These are phyloP conservation scores for Orthonevra nobilis DNA, from an alignment of 2,888 invertebrate genomes.

Conservation along the genomic window DNA sequence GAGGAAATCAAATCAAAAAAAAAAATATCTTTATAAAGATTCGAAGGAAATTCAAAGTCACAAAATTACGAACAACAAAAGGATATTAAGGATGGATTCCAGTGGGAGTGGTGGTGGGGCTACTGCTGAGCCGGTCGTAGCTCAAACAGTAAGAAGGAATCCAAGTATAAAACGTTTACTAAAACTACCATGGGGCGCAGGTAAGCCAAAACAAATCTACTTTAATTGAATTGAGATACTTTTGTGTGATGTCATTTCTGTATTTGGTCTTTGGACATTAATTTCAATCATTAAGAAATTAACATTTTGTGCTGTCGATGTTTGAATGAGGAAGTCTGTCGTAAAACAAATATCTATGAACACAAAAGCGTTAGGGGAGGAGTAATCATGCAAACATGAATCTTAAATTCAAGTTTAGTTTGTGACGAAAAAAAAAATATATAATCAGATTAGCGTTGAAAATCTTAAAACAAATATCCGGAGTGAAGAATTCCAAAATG, in stretches of 20 bases:
- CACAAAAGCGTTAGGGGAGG: too few species aligned
- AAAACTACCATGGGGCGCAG: conserved; percentile 78
- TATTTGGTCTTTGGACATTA: conserved; percentile 28
- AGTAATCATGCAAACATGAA: too few species aligned
- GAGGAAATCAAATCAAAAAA: neutral
- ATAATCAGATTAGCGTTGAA: conserved; percentile 29
- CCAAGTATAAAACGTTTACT: conserved; percentile 78
- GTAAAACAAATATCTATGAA: too few species aligned
- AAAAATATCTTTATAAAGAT: neutral
- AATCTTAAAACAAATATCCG: neutral
- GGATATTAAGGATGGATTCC: conserved; percentile 47
- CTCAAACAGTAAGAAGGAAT: conserved; percentile 77
- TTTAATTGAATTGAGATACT: conserved; percentile 6
- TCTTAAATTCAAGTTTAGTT: too few species aligned
- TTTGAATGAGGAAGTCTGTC: conserved; percentile 7
- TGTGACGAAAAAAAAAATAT: too few species aligned
- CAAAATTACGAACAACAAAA: conserved; percentile 7
- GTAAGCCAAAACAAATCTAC: conserved; percentile 72
- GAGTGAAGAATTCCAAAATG: neutral
- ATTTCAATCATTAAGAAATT: conserved; percentile 35
- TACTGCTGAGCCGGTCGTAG: conserved; percentile 74
- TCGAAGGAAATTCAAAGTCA: neutral
- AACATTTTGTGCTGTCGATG: conserved; percentile 33
- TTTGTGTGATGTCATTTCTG: conserved; percentile 47
- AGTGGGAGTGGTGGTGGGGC: conserved; percentile 32